phyloP scores from a whole-genome alignment of 1,140 invertebrate species.

The Cyclina sinensis region DNA sequence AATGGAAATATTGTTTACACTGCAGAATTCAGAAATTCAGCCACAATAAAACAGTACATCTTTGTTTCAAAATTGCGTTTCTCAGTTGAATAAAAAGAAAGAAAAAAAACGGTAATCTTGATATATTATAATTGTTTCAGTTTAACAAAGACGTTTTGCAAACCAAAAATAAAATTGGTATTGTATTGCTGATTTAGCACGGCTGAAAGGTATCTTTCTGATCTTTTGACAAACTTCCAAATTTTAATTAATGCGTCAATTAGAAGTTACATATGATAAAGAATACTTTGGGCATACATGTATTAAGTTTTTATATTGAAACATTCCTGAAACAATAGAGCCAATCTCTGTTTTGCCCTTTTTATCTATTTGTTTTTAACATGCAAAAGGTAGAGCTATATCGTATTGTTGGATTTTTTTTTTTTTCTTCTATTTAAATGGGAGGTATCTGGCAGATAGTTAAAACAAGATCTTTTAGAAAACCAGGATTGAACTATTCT shows the following conservation, averaged over 20 bases:
- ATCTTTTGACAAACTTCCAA: conserved; percentile 15
- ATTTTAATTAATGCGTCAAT: conserved; percentile 16
- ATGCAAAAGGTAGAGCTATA: neutral
- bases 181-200: neutral
- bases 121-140: neutral
- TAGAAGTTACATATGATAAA: neutral
- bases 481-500: neutral
- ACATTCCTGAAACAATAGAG: neutral
- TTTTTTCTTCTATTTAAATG: neutral
- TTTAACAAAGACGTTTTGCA: neutral
- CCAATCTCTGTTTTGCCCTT: neutral
- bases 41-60: too few species aligned
- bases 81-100: too few species aligned
- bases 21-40: too few species aligned
- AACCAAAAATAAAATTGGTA: neutral
- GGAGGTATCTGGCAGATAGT: neutral
- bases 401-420: too few species aligned
- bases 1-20: too few species aligned
- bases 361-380: neutral
- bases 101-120: too few species aligned
- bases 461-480: neutral
- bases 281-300: conserved; percentile 14
- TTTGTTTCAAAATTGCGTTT: too few species aligned
- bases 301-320: neutral
- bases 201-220: neutral